Percentiles rank a stretch among this genome's conserved stretches.
These are phyloP conservation scores for Echeneis naucrates DNA, from an alignment of 2,797 vertebrate species.

Conservation along the genomic window DNA sequence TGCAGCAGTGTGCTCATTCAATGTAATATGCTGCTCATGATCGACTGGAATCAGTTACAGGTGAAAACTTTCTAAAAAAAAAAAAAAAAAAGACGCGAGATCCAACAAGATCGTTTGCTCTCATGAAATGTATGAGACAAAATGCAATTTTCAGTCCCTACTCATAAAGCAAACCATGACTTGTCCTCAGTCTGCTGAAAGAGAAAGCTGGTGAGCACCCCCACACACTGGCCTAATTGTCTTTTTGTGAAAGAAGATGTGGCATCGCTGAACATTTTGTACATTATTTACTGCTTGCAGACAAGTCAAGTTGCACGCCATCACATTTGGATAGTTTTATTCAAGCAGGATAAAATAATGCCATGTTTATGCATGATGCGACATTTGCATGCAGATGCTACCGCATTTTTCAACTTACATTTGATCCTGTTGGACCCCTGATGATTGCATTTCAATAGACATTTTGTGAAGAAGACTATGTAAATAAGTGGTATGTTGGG, in stretches of 20 bases:
- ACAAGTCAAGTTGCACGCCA: conserved; percentile 12
- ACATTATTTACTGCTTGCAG: conserved; percentile 14
- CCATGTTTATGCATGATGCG: conserved; percentile 34
- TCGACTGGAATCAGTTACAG: conserved; percentile 50
- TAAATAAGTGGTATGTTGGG: conserved; percentile 21
- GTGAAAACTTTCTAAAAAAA: conserved; percentile 29
- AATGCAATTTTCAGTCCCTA: conserved; percentile 33
- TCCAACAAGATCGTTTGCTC: conserved; percentile 49
- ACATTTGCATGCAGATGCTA: conserved; percentile 43
- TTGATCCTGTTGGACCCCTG: conserved; percentile 19
- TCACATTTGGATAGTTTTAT: conserved; percentile 14
- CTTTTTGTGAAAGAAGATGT: conserved; percentile 25
- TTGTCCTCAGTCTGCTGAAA: conserved; percentile 22
- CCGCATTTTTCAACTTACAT: conserved; percentile 18
- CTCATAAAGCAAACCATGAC: conserved; percentile 15
- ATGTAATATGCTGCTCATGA: conserved; percentile 47
- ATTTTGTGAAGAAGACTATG: conserved; percentile 23
- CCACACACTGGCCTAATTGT: conserved; percentile 24
- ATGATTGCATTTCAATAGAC: conserved; percentile 52
- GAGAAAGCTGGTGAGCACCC: conserved; percentile 18
- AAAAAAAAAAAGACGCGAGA: conserved; percentile 33
- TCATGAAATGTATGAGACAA: conserved; percentile 27
- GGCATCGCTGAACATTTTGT: neutral
- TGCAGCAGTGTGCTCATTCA: conserved; percentile 49
- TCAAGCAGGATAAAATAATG: conserved; percentile 20